Evolutionary conservation across 2,888 invertebrate species (phyloP).

Genomic region (Timandra comae): DNA sequence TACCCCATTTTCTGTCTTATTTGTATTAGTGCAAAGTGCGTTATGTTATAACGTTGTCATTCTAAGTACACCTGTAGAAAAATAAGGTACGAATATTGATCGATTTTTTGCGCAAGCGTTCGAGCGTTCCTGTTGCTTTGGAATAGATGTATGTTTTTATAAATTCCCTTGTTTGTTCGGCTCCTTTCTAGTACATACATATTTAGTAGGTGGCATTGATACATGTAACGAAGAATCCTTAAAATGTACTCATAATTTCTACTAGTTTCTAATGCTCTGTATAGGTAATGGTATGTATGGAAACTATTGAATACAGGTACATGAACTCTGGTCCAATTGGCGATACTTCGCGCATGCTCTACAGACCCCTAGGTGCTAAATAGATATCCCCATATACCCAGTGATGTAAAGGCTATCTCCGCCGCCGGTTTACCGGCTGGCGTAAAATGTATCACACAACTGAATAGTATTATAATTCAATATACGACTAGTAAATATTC

Average conservation of each 20-base stretch:
- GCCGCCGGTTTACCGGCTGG: conserved; percentile 60
- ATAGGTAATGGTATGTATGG: too few relatives aligned
- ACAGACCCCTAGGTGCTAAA: conserved; percentile 30
- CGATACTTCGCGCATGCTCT: conserved; percentile 59
- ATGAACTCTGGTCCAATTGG: conserved; percentile 59
- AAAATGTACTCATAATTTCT: too few relatives aligned
- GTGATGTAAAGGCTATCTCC: conserved; percentile 51
- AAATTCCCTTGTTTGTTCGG: too few relatives aligned
- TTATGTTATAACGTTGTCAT: conserved; percentile 2
- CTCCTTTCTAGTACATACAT: too few relatives aligned
- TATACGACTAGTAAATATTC: conserved; percentile 38
- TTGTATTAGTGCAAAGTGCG: conserved; percentile 2
- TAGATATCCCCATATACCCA: conserved; percentile 49
- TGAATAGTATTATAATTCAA: conserved; percentile 25
- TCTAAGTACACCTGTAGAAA: conserved; percentile 27
- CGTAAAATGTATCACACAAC: conserved; percentile 40
- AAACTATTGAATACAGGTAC: conserved; percentile 21
- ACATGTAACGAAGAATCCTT: too few relatives aligned
- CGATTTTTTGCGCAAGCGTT: conserved; percentile 64
- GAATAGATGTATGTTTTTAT: not conserved
- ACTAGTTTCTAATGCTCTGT: too few relatives aligned
- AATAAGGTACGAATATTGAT: conserved; percentile 48
- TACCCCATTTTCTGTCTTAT: not conserved
- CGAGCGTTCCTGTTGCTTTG: not conserved
- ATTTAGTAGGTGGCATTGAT: too few relatives aligned